A percentile compares a stretch with the other conserved stretches of the same genome.
Conservation (phyloP, 2,888 invertebrate species). For the Hypsopygia costalis region DNA sequence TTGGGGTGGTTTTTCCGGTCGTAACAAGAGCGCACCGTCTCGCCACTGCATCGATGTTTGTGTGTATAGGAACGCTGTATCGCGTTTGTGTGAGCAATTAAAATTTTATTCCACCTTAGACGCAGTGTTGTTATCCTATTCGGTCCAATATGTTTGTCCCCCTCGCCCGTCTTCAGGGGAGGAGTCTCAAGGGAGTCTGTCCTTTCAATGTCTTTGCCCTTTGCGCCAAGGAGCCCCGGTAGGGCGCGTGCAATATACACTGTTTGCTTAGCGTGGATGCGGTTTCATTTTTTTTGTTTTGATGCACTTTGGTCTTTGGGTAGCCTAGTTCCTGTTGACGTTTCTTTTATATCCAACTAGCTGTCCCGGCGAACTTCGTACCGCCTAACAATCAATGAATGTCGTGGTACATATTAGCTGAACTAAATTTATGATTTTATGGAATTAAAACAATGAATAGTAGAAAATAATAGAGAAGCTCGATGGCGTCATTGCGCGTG, state of each 20-base stretch:
- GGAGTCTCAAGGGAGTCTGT: constrained; percentile 83
- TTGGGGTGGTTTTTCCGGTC: constrained; percentile 70
- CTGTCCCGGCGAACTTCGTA: no score
- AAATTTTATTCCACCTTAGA: constrained; percentile 79
- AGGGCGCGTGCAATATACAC: constrained; percentile 61
- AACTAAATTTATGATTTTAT: no score
- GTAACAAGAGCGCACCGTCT: constrained; percentile 57
- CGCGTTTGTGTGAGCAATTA: constrained; percentile 74
- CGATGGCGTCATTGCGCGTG: no score
- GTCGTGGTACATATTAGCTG: no score
- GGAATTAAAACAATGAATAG: no score
- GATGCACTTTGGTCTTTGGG: constrained; percentile 8
- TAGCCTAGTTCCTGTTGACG: background rate
- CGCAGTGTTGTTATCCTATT: constrained; percentile 51
- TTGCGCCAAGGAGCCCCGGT: constrained; percentile 72
- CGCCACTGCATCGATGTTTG: constrained; percentile 48
- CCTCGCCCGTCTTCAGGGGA: constrained; percentile 72
- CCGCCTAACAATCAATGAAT: no score
- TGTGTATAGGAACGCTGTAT: constrained; percentile 40
- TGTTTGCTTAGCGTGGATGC: constrained; percentile 53
- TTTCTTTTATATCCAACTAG: background rate
- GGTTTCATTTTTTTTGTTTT: constrained; percentile 34
- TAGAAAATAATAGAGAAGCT: no score
- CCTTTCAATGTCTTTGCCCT: constrained; percentile 83
- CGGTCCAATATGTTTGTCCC: constrained; percentile 52